Evolutionary conservation across 2,797 vertebrate species (phyloP).

Genomic region (Denticeps clupeoides): DNA sequence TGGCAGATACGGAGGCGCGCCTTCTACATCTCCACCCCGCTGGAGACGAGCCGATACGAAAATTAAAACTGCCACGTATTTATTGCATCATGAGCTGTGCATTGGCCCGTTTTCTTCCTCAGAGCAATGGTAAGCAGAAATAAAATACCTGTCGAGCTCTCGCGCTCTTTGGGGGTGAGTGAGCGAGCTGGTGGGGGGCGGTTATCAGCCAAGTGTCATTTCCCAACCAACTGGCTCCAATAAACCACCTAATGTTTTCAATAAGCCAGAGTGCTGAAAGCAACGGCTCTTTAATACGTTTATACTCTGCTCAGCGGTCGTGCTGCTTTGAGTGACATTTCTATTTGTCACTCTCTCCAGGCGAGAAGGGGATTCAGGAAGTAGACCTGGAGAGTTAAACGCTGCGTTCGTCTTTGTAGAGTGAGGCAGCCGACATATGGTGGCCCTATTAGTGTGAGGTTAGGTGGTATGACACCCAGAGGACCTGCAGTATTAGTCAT

Average conservation of each 20-base stretch:
- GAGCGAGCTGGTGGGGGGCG: neutral
- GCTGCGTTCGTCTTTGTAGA: neutral
- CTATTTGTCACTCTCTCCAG: neutral
- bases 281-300: neutral
- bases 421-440: no score
- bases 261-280: neutral
- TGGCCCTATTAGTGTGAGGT: no score
- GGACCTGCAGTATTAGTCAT: no score
- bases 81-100: no score
- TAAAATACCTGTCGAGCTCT: no score
- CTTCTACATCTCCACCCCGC: no score
- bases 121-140: no score
- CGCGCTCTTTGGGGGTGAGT: neutral
- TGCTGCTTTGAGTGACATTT: neutral
- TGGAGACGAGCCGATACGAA: no score
- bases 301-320: neutral
- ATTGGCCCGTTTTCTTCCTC: no score
- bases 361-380: neutral
- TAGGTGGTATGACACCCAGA: no score
- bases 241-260: neutral
- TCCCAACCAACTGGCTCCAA: slow-evolving; percentile 1
- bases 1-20: no score
- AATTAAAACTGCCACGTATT: no score
- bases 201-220: neutral
- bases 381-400: neutral